Evolutionary conservation across 2,888 invertebrate species (phyloP).

Genomic region (Synergus gifuensis): DNA sequence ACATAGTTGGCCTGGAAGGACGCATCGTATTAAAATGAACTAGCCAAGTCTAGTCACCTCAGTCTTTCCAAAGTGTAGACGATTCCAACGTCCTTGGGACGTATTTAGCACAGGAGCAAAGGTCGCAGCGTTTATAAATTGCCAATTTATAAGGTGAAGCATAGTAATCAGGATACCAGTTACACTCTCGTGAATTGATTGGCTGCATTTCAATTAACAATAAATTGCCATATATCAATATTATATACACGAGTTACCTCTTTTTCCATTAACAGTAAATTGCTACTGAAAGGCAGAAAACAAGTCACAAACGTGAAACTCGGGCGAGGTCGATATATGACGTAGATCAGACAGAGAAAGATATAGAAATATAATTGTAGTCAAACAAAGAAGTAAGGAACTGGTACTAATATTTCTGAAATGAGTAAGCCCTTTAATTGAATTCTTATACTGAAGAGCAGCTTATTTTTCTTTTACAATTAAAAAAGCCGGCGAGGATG

Average conservation of each 20-base stretch:
- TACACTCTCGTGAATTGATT: conserved; percentile 29
- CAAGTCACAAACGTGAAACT: conserved; percentile 26
- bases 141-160: conserved; percentile 17
- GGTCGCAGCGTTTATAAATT: conserved; percentile 33
- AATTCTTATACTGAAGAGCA: not conserved
- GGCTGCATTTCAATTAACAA: conserved; percentile 29
- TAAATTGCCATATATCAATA: conserved; percentile 34
- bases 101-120: conserved; percentile 28
- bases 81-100: conserved; percentile 14
- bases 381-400: not conserved
- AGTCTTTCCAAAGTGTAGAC: not conserved
- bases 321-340: conserved; percentile 22
- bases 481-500: too few relatives aligned
- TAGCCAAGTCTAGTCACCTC: not conserved
- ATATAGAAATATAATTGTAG: not conserved
- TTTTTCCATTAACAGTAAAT: conserved; percentile 37
- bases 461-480: too few relatives aligned
- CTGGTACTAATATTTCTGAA: not conserved
- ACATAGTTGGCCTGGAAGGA: not conserved
- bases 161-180: conserved; percentile 27
- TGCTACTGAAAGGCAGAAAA: conserved; percentile 31
- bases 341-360: not conserved
- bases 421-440: not conserved
- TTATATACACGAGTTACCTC: conserved; percentile 17
- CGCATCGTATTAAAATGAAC: not conserved